phyloP scores from a whole-genome alignment of 2,113 vertebrate species.

The Lophura nycthemera region DNA sequence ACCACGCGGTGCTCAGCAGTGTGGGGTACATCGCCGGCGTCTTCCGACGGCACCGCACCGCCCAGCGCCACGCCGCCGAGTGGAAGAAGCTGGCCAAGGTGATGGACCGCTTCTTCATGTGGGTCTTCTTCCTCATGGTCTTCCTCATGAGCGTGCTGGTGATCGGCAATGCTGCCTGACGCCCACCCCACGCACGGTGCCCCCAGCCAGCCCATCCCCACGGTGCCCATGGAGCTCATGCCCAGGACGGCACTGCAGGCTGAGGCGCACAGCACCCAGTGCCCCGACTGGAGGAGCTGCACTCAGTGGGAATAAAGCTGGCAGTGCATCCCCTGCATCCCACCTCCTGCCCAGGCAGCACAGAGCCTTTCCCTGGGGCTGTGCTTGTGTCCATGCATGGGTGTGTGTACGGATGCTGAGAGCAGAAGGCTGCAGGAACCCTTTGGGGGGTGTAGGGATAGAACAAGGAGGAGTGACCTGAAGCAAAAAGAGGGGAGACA shows the following conservation, averaged over 20 bases:
- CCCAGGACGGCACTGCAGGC: too few species aligned
- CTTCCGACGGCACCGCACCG: slow-evolving; percentile 83
- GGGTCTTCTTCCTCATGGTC: slow-evolving; percentile 91
- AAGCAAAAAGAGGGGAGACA: too few species aligned
- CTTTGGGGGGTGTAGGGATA: too few species aligned
- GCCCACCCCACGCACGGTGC: rapidly evolving
- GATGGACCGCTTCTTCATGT: slow-evolving; percentile 92
- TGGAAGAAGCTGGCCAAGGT: slow-evolving; percentile 92
- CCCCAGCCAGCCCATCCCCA: too few species aligned
- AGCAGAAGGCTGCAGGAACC: too few species aligned
- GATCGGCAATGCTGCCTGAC: slow-evolving; percentile 83
- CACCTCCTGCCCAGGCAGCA: not conserved
- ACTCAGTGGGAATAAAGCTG: not conserved
- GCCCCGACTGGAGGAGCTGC: too few species aligned
- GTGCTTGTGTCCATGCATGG: too few species aligned
- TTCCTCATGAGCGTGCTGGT: slow-evolving; percentile 89
- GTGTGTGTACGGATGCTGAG: too few species aligned
- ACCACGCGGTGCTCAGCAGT: slow-evolving; percentile 78
- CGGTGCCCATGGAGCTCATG: too few species aligned
- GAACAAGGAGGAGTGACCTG: not conserved
- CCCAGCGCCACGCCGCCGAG: slow-evolving; percentile 81
- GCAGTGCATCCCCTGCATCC: not conserved
- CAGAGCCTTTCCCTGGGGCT: too few species aligned
- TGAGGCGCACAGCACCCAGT: not conserved
- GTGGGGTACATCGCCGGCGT: slow-evolving; percentile 85